phyloP scores from a whole-genome alignment of 2,113 vertebrate species.

The Fulica atra region DNA sequence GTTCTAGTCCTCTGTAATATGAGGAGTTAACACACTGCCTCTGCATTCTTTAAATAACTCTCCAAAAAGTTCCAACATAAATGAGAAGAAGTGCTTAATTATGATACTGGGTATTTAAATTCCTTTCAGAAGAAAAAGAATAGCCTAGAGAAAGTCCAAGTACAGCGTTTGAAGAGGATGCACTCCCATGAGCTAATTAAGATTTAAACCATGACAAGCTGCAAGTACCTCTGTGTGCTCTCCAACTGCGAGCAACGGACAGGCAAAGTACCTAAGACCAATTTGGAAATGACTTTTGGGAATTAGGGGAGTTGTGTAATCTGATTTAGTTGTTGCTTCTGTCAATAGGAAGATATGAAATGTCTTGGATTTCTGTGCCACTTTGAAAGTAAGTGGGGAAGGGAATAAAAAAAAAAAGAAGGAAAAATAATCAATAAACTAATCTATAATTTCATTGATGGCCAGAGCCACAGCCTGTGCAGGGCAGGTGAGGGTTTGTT shows the following conservation, averaged over 20 bases:
- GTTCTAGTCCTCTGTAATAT: not conserved
- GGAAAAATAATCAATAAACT: conserved; percentile 36
- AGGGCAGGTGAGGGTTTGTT: not conserved
- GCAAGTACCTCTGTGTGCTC: not conserved
- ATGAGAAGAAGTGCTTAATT: conserved; percentile 42
- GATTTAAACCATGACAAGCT: conserved; percentile 69
- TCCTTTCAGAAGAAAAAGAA: conserved; percentile 49
- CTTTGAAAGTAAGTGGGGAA: not conserved
- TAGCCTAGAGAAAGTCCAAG: conserved; percentile 63
- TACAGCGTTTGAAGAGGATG: conserved; percentile 64
- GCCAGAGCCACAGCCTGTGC: not conserved
- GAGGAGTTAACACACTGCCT: not conserved
- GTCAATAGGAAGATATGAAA: conserved; percentile 34
- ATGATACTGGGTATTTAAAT: conserved; percentile 49
- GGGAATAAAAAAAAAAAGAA: not conserved
- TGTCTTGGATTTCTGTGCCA: conserved; percentile 15
- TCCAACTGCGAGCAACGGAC: conserved; percentile 5
- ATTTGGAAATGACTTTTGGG: conserved; percentile 61
- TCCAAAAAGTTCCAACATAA: conserved; percentile 32
- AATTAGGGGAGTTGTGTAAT: conserved; percentile 37
- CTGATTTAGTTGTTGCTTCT: conserved; percentile 33
- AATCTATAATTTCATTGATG: conserved; percentile 30
- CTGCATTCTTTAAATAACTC: conserved; percentile 11
- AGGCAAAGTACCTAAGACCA: conserved; percentile 36
- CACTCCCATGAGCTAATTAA: conserved; percentile 68